Conservation (phyloP, 2,888 invertebrate species). For the Dione vanillae region DNA sequence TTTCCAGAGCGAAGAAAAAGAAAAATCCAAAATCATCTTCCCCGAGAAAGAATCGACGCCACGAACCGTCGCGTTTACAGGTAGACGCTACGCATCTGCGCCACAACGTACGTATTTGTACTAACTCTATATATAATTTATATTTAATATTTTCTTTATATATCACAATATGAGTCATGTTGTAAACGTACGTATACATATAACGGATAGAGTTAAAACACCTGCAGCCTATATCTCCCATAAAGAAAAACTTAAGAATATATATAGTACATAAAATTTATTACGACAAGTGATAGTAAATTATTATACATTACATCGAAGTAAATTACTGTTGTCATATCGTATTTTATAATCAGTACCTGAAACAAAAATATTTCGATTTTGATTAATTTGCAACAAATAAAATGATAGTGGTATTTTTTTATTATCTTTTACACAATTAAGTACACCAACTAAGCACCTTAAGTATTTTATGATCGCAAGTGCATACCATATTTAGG, state of each 20-base stretch:
- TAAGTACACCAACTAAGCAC: too few relatives aligned
- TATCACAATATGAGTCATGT: slow-evolving; percentile 4
- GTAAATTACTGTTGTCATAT: neutral
- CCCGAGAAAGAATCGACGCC: too few relatives aligned
- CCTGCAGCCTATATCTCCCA: slow-evolving; percentile 9
- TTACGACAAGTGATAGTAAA: neutral
- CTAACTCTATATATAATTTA: neutral
- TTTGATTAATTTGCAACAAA: too few relatives aligned
- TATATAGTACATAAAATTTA: neutral
- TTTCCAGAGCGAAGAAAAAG: too few relatives aligned
- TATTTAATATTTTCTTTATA: neutral
- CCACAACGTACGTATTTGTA: slow-evolving; percentile 1
- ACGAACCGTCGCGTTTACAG: too few relatives aligned
- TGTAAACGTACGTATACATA: neutral
- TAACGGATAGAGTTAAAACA: neutral
- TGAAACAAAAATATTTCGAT: neutral
- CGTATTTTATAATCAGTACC: slow-evolving; percentile 2
- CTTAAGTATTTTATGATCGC: too few relatives aligned
- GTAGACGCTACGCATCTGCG: too few relatives aligned
- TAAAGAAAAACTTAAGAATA: neutral
- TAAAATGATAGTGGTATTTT: too few relatives aligned
- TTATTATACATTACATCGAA: neutral
- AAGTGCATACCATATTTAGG: neutral
- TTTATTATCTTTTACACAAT: too few relatives aligned
- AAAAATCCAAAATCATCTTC: too few relatives aligned